Evolutionary conservation across 92 coral and sea anemone genomes (phyloP), one percentile per base, ranked within the genome.

Genomic region (Phenganax marumi): DNA sequence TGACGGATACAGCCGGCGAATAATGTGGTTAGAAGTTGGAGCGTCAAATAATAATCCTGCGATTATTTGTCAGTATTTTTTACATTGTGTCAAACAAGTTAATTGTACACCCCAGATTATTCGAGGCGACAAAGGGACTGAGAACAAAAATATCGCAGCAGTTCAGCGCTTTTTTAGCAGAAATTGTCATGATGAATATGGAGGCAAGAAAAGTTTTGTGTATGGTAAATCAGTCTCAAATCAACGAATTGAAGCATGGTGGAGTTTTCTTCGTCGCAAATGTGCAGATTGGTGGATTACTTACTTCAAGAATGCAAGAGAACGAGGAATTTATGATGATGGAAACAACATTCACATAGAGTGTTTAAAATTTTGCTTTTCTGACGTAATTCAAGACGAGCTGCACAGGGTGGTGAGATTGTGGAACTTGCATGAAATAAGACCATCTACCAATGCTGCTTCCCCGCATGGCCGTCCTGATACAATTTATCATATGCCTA

Each of bases 181-280:
- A 56, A 19, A 56, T 56, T 56, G n/a, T 14, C n/a, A 56, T 4
- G 63, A 56, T 56, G 17, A 14, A 19, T 56, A 70, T 8, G 17
- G 3, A 14, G 17, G 63, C n/a, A 4, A 21, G 7, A 56, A 56
- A 56, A 21, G 21, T 14, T 33, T 33, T 5, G 5, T 33, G 43
- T 33, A 33, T 33, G 43, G 43, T 33, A 33, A 33, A 33, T 33
- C 43, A 5, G 43, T 33, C 43, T 33, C 43, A 33, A 33, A 33
- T 33, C 43, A 33, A 33, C 43, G 43, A 56, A 56, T 56, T 14
- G 63, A 56, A 56, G 17, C 63, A 14, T 56, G 63, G 63, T 56
- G 63, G 63, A 14, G n/a, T 56, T 21, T 14, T 14, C 63, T 56
- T 14, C 63, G 63, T 73, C 46, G 74, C 82, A 75, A 23, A 22